phyloP scores from a whole-genome alignment of 2,888 invertebrate species.

The Aphrophora alni region DNA sequence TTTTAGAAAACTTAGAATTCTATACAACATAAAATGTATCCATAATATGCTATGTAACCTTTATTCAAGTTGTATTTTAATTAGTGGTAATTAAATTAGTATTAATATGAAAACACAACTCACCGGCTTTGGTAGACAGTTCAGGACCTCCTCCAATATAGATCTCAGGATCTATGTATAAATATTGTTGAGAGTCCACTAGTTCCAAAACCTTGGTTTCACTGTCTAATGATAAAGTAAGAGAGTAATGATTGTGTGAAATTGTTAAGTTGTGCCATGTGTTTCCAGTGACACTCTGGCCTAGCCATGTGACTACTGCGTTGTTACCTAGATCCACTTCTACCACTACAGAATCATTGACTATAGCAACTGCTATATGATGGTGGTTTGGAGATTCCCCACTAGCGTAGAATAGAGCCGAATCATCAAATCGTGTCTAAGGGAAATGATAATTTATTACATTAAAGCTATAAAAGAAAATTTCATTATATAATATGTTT shows the following conservation, averaged over 20 bases:
- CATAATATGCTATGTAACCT: too few species aligned
- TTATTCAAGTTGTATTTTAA: too few species aligned
- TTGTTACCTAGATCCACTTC: constrained; percentile 87
- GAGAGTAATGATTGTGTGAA: constrained; percentile 74
- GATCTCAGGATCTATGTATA: constrained; percentile 93
- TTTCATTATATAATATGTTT: neutral
- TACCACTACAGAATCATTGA: constrained; percentile 81
- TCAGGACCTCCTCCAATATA: constrained; percentile 91
- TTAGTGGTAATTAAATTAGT: too few species aligned
- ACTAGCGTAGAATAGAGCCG: constrained; percentile 90
- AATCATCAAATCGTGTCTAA: constrained; percentile 89
- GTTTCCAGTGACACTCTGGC: constrained; percentile 73
- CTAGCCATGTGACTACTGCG: constrained; percentile 72
- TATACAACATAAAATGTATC: too few species aligned
- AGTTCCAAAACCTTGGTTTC: constrained; percentile 68
- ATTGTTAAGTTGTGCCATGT: constrained; percentile 89
- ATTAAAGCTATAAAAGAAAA: neutral
- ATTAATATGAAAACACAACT: too few species aligned
- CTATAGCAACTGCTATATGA: constrained; percentile 87
- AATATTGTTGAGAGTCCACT: constrained; percentile 68
- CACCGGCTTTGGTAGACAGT: constrained; percentile 76
- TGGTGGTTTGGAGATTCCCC: constrained; percentile 89
- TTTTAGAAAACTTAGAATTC: too few species aligned
- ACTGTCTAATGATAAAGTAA: constrained; percentile 78
- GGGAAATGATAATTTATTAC: constrained; percentile 53